These are phyloP conservation scores for Chrysodeixis includens DNA, from an alignment of 2,888 invertebrate species.

Conservation along the genomic window DNA sequence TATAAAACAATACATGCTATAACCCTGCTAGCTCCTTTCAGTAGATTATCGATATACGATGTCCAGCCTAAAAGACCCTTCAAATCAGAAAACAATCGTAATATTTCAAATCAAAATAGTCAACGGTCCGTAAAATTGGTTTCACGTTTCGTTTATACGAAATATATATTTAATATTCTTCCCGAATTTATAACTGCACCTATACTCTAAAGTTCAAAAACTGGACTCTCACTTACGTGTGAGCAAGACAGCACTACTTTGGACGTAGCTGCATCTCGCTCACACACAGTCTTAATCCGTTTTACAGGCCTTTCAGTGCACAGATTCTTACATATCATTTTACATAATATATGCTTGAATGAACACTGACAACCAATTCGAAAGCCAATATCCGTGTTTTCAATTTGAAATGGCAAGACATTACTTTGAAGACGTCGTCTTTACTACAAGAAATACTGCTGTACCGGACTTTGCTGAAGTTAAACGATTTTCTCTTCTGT, in stretches of 20 bases:
- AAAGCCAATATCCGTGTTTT: constrained; percentile 32
- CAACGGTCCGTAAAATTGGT: constrained; percentile 45
- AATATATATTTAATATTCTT: constrained; percentile 33
- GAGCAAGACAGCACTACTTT: too few relatives aligned
- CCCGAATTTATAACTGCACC: constrained; percentile 22
- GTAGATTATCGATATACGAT: not conserved
- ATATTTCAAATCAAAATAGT: constrained; percentile 9
- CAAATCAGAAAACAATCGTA: not conserved
- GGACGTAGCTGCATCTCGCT: too few relatives aligned
- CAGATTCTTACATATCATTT: constrained; percentile 26
- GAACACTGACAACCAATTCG: constrained; percentile 33
- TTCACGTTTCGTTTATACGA: constrained; percentile 18
- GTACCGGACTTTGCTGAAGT: not conserved
- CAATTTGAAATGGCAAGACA: constrained; percentile 13
- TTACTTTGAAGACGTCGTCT: constrained; percentile 10
- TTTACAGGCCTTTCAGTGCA: too few relatives aligned
- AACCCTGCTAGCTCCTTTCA: too few relatives aligned
- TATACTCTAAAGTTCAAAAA: too few relatives aligned
- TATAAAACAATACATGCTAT: too few relatives aligned
- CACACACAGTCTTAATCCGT: too few relatives aligned
- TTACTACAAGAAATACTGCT: not conserved
- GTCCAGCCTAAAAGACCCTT: not conserved
- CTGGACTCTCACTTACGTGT: too few relatives aligned
- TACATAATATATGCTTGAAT: constrained; percentile 28
- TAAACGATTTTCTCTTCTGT: not conserved